phyloP scores from a whole-genome alignment of 2,797 vertebrate genomes.

The Discoglossus pictus region DNA sequence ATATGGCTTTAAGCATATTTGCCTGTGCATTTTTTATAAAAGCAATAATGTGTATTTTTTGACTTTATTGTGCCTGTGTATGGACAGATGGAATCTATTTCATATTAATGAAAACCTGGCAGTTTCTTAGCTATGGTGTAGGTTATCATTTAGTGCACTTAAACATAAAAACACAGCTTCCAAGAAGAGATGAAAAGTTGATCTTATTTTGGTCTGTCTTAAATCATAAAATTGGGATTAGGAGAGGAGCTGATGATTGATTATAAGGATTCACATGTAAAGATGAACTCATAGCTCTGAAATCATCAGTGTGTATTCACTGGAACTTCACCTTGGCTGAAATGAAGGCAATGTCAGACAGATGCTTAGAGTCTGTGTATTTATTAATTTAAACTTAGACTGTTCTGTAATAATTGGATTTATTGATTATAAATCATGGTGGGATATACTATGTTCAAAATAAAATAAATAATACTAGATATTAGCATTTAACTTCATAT shows the following conservation, averaged over 20 bases:
- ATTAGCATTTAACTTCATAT: no score
- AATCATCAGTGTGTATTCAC: neutral
- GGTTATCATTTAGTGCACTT: constrained; percentile 13
- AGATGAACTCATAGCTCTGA: neutral
- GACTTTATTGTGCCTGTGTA: no score
- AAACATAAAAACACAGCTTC: constrained; percentile 7
- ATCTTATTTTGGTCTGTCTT: constrained; percentile 15
- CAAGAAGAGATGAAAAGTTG: constrained; percentile 4
- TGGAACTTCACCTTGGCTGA: neutral
- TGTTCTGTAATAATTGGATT: neutral
- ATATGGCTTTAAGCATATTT: no score
- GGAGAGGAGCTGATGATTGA: neutral
- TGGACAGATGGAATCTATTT: constrained; percentile 25
- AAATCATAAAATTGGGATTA: constrained; percentile 13
- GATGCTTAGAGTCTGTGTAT: neutral
- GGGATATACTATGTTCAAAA: no score
- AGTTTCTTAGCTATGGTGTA: neutral
- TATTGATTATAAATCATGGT: neutral
- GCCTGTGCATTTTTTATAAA: no score
- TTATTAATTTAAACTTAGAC: neutral
- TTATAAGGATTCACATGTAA: neutral
- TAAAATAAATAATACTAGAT: no score
- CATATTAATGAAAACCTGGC: constrained; percentile 2
- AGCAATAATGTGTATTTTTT: no score
- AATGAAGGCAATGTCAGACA: neutral